Conservation (phyloP, 2,113 vertebrate species). For the Synodontis membranacea region DNA sequence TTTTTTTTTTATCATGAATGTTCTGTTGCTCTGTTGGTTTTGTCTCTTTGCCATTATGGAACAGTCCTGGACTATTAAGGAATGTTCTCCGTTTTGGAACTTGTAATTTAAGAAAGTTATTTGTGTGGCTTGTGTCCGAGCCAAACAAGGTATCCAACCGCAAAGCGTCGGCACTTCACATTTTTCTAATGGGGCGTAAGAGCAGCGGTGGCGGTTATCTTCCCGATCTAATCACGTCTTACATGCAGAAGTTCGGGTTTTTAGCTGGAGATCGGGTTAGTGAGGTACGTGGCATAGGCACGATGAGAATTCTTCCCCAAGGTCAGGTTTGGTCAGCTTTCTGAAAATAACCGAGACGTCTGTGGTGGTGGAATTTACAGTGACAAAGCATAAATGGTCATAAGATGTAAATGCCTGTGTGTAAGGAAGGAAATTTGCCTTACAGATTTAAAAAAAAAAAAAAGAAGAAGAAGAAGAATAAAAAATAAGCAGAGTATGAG, state of each 20-base stretch:
- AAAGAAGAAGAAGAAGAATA: not conserved
- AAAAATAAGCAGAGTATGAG: too few relatives aligned
- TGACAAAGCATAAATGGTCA: conserved; percentile 2
- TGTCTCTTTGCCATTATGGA: conserved; percentile 65
- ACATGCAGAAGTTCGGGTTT: not conserved
- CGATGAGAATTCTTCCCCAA: conserved; percentile 15
- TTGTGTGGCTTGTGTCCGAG: conserved; percentile 26
- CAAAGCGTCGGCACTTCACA: conserved; percentile 12
- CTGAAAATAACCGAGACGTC: conserved; percentile 8
- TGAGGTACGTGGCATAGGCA: conserved; percentile 14
- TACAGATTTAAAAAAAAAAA: not conserved
- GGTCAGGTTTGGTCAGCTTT: conserved; percentile 27
- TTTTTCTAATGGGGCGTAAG: conserved; percentile 30
- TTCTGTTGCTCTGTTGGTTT: conserved; percentile 61
- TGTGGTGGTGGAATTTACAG: not conserved
- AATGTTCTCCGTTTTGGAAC: conserved; percentile 66
- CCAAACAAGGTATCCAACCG: conserved; percentile 26
- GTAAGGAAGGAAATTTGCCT: not conserved
- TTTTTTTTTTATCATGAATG: conserved; percentile 57
- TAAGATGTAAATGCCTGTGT: not conserved
- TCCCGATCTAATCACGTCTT: conserved; percentile 7
- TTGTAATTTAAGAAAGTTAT: conserved; percentile 45
- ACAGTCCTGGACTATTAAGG: conserved; percentile 73
- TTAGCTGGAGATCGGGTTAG: not conserved
- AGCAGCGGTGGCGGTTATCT: not conserved